Evolutionary conservation across 2,888 invertebrate genomes (phyloP), one percentile per base, ranked within the genome.

Genomic region (Ametastegia equiseti): DNA sequence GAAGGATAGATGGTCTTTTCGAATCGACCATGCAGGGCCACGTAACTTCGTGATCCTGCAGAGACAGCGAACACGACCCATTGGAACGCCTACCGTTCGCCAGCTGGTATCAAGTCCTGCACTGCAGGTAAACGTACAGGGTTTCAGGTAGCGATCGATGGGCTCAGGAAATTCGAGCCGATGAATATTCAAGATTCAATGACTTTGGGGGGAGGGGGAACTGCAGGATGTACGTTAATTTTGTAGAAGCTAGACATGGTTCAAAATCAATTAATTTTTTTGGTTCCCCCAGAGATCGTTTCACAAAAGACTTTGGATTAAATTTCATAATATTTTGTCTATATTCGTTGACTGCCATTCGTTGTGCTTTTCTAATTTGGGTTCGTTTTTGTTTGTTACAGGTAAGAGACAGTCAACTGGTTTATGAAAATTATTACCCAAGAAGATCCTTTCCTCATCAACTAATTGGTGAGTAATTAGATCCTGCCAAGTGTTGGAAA

Each of bases 41-140:
- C 71, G 71, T 71, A 47, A 5, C 47, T 71, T 30, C 23, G 71
- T 45, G 71, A 71, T 71, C 47, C 71, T 71, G 47, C n/a, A n/a
- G n/a, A 2, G 42, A 71, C 71, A 47, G 71, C 30, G 30, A 47
- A 45, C 71, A 71, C 71, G 71, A 15, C n/a, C n/a, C n/a, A n/a
- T n/a, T 27, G 27, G 47, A 30, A 71, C 15, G 71, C n/a, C 45
- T 47, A 47, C 30, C 45, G 71, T 45, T 45, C 45, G 15, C 71
- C 27, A 47, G 23, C 71, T 71, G 36, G 45, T 47, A 30, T n/a
- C 71, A 27, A 5, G 47, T 47, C 15, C 63, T 39, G n/a, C n/a
- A 36, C 7, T 65, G 15, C 3, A 33, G 2, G 65, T 67, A 23
- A 23, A 23, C 23, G 54, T 30, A 30, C 23, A 60, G 15, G 60